Evolutionary conservation across 2,888 invertebrate genomes (phyloP).

Genomic region (Cryptophagus acutangulus): DNA sequence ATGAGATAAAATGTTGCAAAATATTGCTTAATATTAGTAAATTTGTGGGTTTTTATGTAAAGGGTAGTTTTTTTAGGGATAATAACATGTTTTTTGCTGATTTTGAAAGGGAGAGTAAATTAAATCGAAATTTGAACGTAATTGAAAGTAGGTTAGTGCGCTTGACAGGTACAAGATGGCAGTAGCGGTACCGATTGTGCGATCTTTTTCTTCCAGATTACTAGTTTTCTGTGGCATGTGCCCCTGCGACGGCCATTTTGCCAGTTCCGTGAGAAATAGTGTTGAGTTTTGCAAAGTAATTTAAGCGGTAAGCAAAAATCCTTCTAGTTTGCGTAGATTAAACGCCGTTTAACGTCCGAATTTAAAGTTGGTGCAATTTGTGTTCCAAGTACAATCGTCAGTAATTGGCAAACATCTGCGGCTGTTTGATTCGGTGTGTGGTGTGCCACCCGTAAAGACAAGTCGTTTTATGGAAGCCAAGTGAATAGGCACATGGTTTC

Average conservation of each 20-base stretch:
- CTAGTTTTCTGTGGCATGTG: slow-evolving; percentile 60
- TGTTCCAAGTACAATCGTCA: slow-evolving; percentile 26
- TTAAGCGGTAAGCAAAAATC: slow-evolving; percentile 53
- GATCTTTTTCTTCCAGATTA: slow-evolving; percentile 48
- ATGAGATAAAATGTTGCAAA: not conserved
- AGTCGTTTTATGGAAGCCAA: slow-evolving; percentile 43
- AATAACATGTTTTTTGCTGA: too few relatives aligned
- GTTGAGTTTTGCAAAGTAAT: slow-evolving; percentile 57
- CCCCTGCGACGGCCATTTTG: slow-evolving; percentile 66
- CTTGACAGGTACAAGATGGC: slow-evolving; percentile 29
- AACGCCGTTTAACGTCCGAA: slow-evolving; percentile 27
- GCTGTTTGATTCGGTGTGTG: slow-evolving; percentile 32
- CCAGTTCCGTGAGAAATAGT: slow-evolving; percentile 62
- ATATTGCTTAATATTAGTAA: too few relatives aligned
- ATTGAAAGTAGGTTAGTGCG: too few relatives aligned
- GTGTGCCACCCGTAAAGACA: slow-evolving; percentile 42
- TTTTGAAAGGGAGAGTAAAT: too few relatives aligned
- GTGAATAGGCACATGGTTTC: slow-evolving; percentile 53
- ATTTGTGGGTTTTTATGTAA: slow-evolving; percentile 1
- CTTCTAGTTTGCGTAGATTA: slow-evolving; percentile 33
- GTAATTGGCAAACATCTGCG: slow-evolving; percentile 34
- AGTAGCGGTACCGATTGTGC: slow-evolving; percentile 31
- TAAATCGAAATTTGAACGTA: too few relatives aligned
- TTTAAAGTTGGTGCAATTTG: slow-evolving; percentile 29
- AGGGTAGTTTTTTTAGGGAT: too few relatives aligned